Evolutionary conservation across 2,888 invertebrate species (phyloP), one percentile per base, ranked within the genome.

Genomic region (Drosophila testacea): DNA sequence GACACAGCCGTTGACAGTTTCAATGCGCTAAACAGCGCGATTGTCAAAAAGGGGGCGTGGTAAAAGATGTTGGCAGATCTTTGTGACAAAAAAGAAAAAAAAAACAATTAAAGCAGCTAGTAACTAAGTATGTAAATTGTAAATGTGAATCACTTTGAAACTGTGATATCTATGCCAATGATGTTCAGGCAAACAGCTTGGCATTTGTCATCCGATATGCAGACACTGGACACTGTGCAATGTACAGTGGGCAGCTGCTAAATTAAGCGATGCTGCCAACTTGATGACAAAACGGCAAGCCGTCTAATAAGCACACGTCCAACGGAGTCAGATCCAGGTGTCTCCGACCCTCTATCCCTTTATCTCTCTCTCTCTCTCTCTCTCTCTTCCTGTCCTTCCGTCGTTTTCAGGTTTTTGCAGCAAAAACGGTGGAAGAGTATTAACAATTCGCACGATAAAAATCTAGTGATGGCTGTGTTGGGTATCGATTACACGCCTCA

Each of bases 391-490:
- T 6, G 32, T 32, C 32, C 32, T 9, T 32, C 9, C 32, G 6
- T 32, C 38, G 36, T 52, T 66, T 68, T 68, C 68, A 71, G 64
- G 71, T 75, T 79, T 60, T 38, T 1, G 62, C 51, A 34, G 68
- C 66, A 59, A 65, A 34, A 57, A 36, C 28, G 22, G 30, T 51
- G 51, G 69, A 59, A 87, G 83, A 68, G 83, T 84, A 86, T 86
- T 82, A 89, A 88, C 77, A 89, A 89, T 86, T 86, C 88, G 85
- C 85, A 77, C 83, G 85, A 89, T 89, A 77, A 82, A 70, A 82
- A 86, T 89, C 88, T 88, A 72, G 69, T 47, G 67, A 61, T 75
- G 69, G 61, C 73, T 81, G 83, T 61, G 65, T 34, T 69, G 71
- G 62, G 70, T 89, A 80, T 88, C 88, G 81, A 90, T 88, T 88